These are phyloP conservation scores for Drosophila mercatorum DNA, from an alignment of 2,888 invertebrate species.

Conservation along the genomic window DNA sequence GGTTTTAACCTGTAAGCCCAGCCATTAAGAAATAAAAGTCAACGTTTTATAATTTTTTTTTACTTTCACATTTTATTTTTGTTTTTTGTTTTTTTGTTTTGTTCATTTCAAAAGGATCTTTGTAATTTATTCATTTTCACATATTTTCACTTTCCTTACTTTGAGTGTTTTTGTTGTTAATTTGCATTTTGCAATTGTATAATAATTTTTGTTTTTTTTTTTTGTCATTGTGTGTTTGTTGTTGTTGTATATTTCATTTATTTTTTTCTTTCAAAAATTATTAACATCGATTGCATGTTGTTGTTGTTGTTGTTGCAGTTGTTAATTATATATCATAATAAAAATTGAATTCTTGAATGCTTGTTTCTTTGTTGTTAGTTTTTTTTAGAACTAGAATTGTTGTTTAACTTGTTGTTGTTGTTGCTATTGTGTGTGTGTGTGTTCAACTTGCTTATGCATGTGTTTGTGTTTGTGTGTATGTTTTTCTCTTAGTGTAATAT, in stretches of 20 bases:
- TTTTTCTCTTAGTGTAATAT: constrained; percentile 52
- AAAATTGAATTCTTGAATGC: constrained; percentile 61
- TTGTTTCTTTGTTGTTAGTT: constrained; percentile 32
- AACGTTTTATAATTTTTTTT: constrained; percentile 44
- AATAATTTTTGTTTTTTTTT: constrained; percentile 54
- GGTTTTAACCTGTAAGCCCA: background rate
- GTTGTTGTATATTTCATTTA: constrained; percentile 49
- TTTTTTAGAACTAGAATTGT: constrained; percentile 48
- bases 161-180: constrained; percentile 64
- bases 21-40: background rate
- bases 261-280: constrained; percentile 66
- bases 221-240: constrained; percentile 54
- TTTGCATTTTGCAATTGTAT: constrained; percentile 78
- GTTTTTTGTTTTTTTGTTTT: constrained; percentile 74
- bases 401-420: constrained; percentile 46
- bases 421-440: constrained; percentile 36
- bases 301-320: constrained; percentile 67
- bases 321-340: constrained; percentile 67
- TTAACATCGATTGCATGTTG: constrained; percentile 73
- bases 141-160: constrained; percentile 76
- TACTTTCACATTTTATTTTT: constrained; percentile 78
- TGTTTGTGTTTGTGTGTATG: constrained; percentile 11
- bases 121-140: constrained; percentile 78
- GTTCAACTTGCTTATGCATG: constrained; percentile 36
- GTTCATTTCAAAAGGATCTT: constrained; percentile 82